Evolutionary conservation across 2,888 invertebrate species (phyloP).

Genomic region (Acanthoscelides obtectus): DNA sequence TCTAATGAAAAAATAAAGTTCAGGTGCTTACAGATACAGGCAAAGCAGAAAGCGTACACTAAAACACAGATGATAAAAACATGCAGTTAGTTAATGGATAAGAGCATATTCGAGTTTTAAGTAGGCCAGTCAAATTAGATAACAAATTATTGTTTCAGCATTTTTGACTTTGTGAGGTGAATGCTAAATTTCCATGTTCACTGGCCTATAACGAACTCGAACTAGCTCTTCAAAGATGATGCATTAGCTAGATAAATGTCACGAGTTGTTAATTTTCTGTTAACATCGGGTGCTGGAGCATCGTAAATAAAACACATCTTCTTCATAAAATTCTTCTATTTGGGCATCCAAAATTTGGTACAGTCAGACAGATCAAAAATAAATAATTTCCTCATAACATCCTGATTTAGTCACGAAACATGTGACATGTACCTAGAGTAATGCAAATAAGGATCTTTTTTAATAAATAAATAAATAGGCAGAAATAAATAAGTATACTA

Average conservation of each 20-base stretch:
- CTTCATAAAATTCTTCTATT: neutral
- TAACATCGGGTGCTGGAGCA: conserved; percentile 7
- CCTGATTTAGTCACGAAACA: conserved; percentile 37
- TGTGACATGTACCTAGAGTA: conserved; percentile 49
- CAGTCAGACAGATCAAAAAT: conserved; percentile 17
- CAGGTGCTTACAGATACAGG: neutral
- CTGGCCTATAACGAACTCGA: neutral
- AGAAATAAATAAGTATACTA: conserved; percentile 53
- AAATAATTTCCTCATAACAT: conserved; percentile 2
- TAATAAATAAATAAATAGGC: conserved; percentile 50
- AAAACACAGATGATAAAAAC: conserved; percentile 4
- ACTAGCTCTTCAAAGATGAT: neutral
- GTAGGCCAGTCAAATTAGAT: neutral
- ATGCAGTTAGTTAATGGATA: conserved; percentile 18
- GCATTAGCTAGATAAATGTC: conserved; percentile 45
- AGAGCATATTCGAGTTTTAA: conserved; percentile 12
- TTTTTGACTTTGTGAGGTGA: too few species aligned
- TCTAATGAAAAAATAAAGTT: neutral
- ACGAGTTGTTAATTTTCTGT: conserved; percentile 34
- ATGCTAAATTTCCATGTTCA: neutral
- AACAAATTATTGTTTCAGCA: too few species aligned
- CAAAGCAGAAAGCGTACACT: neutral
- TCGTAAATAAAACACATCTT: conserved; percentile 21
- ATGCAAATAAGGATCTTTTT: conserved; percentile 39
- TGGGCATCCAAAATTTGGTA: conserved; percentile 21